Evolutionary conservation across 1,140 invertebrate genomes (phyloP), one percentile per base, ranked within the genome.

Genomic region (Leptinotarsa defecta): DNA sequence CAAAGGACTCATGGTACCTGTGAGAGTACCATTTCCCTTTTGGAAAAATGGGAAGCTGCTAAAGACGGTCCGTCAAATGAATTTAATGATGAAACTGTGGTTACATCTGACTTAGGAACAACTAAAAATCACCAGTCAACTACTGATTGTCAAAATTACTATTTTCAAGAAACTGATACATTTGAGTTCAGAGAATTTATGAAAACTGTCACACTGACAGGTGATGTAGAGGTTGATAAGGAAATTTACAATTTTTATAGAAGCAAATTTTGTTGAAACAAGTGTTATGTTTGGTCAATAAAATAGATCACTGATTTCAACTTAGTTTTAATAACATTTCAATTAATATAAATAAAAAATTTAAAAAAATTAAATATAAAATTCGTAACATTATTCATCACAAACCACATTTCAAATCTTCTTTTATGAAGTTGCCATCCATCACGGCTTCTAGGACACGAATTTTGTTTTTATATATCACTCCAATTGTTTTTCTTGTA

Each of bases 241-340:
- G 87, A 88, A 83, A 87, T 88, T 52, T 84, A 86, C 75, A 84
- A 84, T 62, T 87, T 87, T 82, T 87, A 87, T 78, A 81, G 83
- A 77, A 82, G 81, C 2, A 84, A 83, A 68, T 82, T 82, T 68
- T 70, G 64, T 68, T 62, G 52, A 19, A 65, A 15, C 11, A 3
- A 43, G 11, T 43, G 34, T 43, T 11, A 43, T 3, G 8, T 43
- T 43, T 11, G 34, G 8, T 43, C 34, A 43, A 43, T 43, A 43
- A 43, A 43, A 3, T 11, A 11, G 0, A 43, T 43, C 34, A 43
- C 34, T 43, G 34, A 43, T 11, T 43, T 43, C 34, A 11, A 43
- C 34, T 11, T 43, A 2, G 8, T 43, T 43, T 34, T 63, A 67
- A 67, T 27, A 15, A 13, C 6, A 67, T 24, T 67, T 6, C n/a